phyloP scores from a whole-genome alignment of 2,113 vertebrate species.

The Melierax canorus region DNA sequence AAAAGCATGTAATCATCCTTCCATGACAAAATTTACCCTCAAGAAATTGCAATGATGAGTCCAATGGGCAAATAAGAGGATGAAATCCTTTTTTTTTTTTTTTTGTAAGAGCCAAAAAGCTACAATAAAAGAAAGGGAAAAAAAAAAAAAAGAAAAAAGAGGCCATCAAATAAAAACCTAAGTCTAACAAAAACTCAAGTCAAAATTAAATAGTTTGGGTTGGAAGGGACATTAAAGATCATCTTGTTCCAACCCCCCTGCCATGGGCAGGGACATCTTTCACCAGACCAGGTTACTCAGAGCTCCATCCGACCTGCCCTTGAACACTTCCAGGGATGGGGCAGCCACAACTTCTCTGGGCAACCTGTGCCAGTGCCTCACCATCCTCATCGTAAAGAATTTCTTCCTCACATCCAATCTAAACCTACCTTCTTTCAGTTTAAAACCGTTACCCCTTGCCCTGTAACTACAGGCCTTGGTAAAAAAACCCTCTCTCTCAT shows the following conservation, averaged over 20 bases:
- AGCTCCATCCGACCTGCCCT: neutral
- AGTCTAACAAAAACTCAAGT: neutral
- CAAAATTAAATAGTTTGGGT: neutral
- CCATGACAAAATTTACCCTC: constrained; percentile 45
- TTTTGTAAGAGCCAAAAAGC: neutral
- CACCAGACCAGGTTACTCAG: neutral
- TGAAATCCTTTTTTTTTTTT: neutral
- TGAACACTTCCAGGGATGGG: neutral
- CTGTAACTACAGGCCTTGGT: neutral
- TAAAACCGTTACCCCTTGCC: neutral
- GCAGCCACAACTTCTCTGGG: neutral
- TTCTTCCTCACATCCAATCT: neutral
- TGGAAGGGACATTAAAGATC: neutral
- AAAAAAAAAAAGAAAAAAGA: neutral
- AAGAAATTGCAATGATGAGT: constrained; percentile 27
- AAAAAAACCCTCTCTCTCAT: neutral
- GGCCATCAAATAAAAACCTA: neutral
- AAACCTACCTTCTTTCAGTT: neutral
- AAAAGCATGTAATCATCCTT: constrained; percentile 56
- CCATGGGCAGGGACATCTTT: neutral
- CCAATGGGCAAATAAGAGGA: constrained; percentile 26
- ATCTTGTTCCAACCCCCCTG: neutral
- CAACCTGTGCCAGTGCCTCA: neutral
- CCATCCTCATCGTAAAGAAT: neutral
- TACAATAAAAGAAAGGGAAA: neutral